Evolutionary conservation across 2,797 vertebrate genomes (phyloP).

Genomic region (Strix occidentalis): DNA sequence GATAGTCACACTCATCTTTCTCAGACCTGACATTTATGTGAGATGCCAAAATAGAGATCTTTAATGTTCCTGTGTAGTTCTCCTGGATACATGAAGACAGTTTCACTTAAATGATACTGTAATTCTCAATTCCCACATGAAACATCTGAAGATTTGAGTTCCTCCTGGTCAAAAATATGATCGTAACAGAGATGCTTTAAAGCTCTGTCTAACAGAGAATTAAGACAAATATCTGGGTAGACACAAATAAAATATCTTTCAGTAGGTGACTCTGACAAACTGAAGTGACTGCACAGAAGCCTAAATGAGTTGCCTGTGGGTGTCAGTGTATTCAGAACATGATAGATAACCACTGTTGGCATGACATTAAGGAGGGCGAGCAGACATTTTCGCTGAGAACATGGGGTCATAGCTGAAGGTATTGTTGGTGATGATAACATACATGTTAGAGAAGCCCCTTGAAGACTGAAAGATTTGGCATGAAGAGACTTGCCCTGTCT

Average conservation of each 20-base stretch:
- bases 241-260: not conserved
- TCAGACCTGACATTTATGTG: not conserved
- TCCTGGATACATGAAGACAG: rapidly evolving
- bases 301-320: not conserved
- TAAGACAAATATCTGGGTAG: not conserved
- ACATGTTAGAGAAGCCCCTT: not conserved
- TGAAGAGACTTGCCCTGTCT: not conserved
- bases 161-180: not conserved
- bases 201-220: not conserved
- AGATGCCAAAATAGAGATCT: not conserved
- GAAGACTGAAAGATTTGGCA: not conserved
- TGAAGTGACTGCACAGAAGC: not conserved
- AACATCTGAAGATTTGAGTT: not conserved
- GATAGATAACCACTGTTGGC: not conserved
- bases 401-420: not conserved
- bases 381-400: not conserved
- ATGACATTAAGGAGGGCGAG: not conserved
- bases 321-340: not conserved
- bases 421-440: not conserved
- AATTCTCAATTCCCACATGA: not conserved
- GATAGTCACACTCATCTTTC: not conserved
- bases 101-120: not conserved
- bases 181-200: not conserved
- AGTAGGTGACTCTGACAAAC: not conserved
- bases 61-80: not conserved